Evolutionary conservation across 2,797 vertebrate species (phyloP), one percentile per base, ranked within the genome.

Genomic region (Cirrhinus molitorella): DNA sequence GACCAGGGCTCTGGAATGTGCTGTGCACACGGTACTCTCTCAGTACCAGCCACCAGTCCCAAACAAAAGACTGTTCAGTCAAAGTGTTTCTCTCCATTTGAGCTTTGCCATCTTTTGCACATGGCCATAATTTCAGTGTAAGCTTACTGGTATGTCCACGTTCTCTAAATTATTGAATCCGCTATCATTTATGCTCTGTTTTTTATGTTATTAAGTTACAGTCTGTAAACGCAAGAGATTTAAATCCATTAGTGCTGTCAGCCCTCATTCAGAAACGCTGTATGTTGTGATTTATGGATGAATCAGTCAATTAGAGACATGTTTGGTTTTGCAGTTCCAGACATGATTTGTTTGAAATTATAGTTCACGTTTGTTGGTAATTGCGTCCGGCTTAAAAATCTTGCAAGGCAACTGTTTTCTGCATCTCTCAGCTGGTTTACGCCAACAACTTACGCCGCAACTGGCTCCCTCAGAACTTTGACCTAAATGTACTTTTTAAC

Each of bases 11-110:
- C 23, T 83, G 82, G 82, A 86, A 87, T 87, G 79, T 72, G 70
- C 72, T 43, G n/a, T 83, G 47, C 78, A 72, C 75, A 66, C 81
- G 47, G 55, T 68, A 70, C 37, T 72, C 66, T 75, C 40, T 81
- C 67, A 57, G 88, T 89, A 88, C 87, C 88, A 89, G 88, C 73
- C 85, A 80, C 83, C 47, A 43, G 43, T 79, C 79, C 13, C 31
- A 83, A 88, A 88, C 88, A 91, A 89, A 87, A 84, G 85, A 75
- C 73, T 45, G 67, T 75, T 87, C 82, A 84, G 66, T 87, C 13
- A 40, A 65, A 53, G 43, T 49, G 43, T 85, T 81, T 79, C 70
- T 75, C 51, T 79, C 55, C 28, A 57, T 80, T 63, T 37, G 23
- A 55, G 51, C 85, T 83, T 63, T 55, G 59, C 71, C 45, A 53